phyloP scores from a whole-genome alignment of 2,797 vertebrate genomes.

The Crocidura indochinensis region DNA sequence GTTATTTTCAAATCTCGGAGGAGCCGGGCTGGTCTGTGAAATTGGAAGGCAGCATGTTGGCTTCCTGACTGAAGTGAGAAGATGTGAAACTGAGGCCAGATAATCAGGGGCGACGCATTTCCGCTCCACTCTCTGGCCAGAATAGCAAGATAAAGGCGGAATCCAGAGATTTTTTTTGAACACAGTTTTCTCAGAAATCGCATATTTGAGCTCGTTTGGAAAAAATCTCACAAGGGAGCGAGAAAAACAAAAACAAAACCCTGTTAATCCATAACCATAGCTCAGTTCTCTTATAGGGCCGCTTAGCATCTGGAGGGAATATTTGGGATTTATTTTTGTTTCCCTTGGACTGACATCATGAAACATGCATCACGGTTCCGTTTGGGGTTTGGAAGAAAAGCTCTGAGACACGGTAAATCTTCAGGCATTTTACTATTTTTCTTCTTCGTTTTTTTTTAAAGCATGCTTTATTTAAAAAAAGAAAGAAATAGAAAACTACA shows the following conservation, averaged over 20 bases:
- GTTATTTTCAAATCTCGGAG: slow-evolving; percentile 34
- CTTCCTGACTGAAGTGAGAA: slow-evolving; percentile 24
- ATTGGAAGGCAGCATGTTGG: background rate
- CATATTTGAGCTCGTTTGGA: slow-evolving; percentile 57
- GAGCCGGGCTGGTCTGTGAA: background rate
- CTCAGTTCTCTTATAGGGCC: slow-evolving; percentile 71
- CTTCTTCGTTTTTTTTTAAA: slow-evolving; percentile 75
- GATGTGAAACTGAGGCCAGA: background rate
- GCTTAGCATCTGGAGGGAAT: slow-evolving; percentile 60
- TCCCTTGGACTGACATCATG: slow-evolving; percentile 63
- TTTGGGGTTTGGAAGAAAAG: slow-evolving; percentile 72
- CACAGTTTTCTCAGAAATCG: slow-evolving; percentile 68
- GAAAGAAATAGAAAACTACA: slow-evolving; percentile 72
- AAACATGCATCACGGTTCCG: slow-evolving; percentile 67
- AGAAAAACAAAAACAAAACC: background rate
- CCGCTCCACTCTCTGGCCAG: background rate
- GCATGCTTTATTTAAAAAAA: slow-evolving; percentile 73
- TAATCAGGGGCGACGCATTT: background rate
- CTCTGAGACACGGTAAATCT: slow-evolving; percentile 74
- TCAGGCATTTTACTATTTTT: slow-evolving; percentile 67
- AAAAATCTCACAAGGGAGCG: slow-evolving; percentile 61
- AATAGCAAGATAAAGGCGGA: slow-evolving; percentile 35
- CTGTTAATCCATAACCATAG: slow-evolving; percentile 20
- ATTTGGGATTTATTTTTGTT: slow-evolving; percentile 66
- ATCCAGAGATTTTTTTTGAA: slow-evolving; percentile 50